Conservation (phyloP, 2,797 vertebrate species). For the Borostomias antarcticus region DNA sequence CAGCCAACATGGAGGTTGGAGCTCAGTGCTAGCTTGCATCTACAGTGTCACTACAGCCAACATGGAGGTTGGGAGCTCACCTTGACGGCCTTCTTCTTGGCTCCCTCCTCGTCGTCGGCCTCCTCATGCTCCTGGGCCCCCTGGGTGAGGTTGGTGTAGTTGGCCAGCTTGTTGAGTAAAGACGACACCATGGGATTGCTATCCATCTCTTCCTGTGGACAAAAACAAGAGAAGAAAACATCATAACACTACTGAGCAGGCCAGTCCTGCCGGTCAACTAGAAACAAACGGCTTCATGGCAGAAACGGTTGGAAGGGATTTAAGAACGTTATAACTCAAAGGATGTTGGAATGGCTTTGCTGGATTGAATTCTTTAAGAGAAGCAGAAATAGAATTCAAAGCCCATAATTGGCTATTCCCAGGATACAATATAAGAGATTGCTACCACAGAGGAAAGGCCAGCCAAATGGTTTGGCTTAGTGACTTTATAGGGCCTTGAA, state of each 20-base stretch:
- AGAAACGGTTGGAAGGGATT: constrained; percentile 29
- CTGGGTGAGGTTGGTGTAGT: constrained; percentile 96
- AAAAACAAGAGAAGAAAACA: constrained; percentile 13
- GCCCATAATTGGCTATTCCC: constrained; percentile 38
- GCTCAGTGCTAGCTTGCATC: too few species aligned
- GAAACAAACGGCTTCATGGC: not conserved
- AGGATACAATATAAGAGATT: constrained; percentile 38
- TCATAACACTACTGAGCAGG: not conserved
- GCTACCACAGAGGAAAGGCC: constrained; percentile 40
- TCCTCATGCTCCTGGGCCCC: constrained; percentile 95
- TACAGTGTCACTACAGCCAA: too few species aligned
- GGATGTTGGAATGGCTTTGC: constrained; percentile 33
- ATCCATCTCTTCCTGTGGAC: constrained; percentile 94
- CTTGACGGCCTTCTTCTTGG: constrained; percentile 85
- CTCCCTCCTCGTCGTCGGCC: constrained; percentile 85
- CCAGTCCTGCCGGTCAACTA: not conserved
- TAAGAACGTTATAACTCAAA: constrained; percentile 23
- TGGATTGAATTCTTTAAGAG: constrained; percentile 41
- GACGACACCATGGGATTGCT: constrained; percentile 98
- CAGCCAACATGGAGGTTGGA: too few species aligned
- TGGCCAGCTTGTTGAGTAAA: constrained; percentile 93
- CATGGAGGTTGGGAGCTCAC: constrained; percentile 69
- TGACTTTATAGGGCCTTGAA: constrained; percentile 15
- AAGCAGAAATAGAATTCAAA: constrained; percentile 30
- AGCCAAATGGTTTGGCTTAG: constrained; percentile 45